Evolutionary conservation across 2,797 vertebrate genomes (phyloP).

Genomic region (Ambastaia sidthimunki): DNA sequence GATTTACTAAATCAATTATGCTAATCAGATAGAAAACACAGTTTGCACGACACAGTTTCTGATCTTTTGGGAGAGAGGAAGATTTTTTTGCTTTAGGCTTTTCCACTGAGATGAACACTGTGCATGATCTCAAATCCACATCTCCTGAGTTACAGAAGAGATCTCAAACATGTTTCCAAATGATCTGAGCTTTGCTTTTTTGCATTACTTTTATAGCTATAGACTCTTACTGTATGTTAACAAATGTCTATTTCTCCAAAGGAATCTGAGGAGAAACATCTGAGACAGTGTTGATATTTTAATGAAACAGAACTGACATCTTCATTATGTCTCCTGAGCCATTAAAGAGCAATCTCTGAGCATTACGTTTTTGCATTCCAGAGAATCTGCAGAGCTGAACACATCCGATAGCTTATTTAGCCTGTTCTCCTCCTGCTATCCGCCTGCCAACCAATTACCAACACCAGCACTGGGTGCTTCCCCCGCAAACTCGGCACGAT

Average conservation of each 20-base stretch:
- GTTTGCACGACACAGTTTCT: too few relatives aligned
- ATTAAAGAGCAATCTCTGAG: conserved; percentile 2
- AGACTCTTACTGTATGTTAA: background rate
- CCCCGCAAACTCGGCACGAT: conserved; percentile 42
- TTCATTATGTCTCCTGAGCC: conserved; percentile 1
- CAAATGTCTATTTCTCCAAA: background rate
- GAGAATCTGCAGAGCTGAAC: conserved; percentile 72
- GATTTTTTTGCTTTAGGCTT: background rate
- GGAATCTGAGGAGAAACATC: conserved; percentile 29
- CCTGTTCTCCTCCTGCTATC: conserved; percentile 55
- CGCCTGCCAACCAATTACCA: conserved; percentile 75
- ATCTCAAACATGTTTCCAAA: too few relatives aligned
- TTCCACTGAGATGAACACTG: too few relatives aligned
- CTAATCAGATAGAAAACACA: background rate
- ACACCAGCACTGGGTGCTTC: conserved; percentile 13
- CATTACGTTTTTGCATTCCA: conserved; percentile 48
- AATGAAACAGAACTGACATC: background rate
- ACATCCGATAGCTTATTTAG: conserved; percentile 75
- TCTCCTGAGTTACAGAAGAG: too few relatives aligned
- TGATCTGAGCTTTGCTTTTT: too few relatives aligned
- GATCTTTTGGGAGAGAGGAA: background rate
- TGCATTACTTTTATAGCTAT: too few relatives aligned
- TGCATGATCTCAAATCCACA: too few relatives aligned
- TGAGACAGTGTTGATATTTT: background rate
- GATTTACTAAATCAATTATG: background rate